Base-by-base conservation (phyloP, 2,797 vertebrate genomes). In the Chrosomus eos region DNA sequence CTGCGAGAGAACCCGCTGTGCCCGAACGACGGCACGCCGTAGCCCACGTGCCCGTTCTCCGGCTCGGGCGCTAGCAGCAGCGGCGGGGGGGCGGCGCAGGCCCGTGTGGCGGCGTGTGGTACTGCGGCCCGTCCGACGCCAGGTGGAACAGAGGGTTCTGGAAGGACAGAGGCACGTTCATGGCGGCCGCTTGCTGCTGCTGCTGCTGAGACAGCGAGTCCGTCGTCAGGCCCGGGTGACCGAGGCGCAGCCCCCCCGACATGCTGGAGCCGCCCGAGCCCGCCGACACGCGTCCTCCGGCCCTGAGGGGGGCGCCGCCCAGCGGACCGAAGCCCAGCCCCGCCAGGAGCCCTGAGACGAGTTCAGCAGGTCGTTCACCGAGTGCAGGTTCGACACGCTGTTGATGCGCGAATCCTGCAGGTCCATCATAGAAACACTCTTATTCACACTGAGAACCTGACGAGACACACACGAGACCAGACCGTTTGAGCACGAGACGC, bases 351-450 rank as follows among this genome's bases (percentile, higher is more conserved):
- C 97, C 91, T 98, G 97, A 87, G 97, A 97, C 8, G 96, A 97
- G 90, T 97, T 96, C 73, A 98, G 95, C 95, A 98, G 94, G 93
- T 97, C 97, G 21, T 97, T 97, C 38, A 97, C 96, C 0, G 96
- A 96, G 70, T 97, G 97, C 87, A 99, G 94, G 92, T 98, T 99
- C 87, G 97, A 97, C 77, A 99, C 96, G 93, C 97, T 98, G 95
- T 98, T 98, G 91, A 98, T 97, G 31, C 97, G 96, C 1, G 97
- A 97, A 5, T 98, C 97, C 93, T 99, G 98, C 18, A 99, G 96
- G 91, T 98, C 98, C 96, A 98, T 95, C 98, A 99, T 99, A 81
- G 98, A 99, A 74, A 99, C 97, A 1, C 97, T 98, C 92, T 99
- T 98, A 92, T 98, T 98, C 80, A 98, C 97, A 26, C 97, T 98